Evolutionary conservation across 2,888 invertebrate species (phyloP).

Genomic region (Leptinotarsa haldemani): DNA sequence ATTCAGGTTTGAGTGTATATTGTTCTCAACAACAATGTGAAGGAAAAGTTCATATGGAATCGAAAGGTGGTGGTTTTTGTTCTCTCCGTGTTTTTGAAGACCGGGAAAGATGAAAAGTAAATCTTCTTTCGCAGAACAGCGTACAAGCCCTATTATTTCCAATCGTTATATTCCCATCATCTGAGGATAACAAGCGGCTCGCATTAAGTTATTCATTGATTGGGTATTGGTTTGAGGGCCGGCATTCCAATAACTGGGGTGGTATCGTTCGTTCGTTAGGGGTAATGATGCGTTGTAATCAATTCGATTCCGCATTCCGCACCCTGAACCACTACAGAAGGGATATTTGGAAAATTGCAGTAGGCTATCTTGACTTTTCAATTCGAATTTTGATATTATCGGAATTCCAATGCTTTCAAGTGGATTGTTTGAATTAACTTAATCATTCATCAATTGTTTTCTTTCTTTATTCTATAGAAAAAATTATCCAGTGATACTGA

Average conservation of each 20-base stretch:
- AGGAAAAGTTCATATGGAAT: constrained; percentile 5
- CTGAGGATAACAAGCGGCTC: not conserved
- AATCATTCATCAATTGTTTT: no score
- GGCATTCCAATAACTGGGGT: not conserved
- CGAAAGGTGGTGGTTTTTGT: not conserved
- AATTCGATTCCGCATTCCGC: constrained; percentile 2
- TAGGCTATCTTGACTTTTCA: no score
- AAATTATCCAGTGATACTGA: no score
- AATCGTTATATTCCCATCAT: constrained; percentile 14
- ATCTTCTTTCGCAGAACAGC: not conserved
- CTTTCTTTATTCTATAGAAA: no score
- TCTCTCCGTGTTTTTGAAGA: not conserved
- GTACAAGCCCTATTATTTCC: not conserved
- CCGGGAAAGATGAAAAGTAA: constrained; percentile 1
- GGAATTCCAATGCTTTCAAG: no score
- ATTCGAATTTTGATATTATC: no score
- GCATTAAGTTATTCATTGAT: constrained; percentile 13
- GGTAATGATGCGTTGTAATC: constrained; percentile 12
- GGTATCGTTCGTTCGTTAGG: not conserved
- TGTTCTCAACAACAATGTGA: constrained; percentile 3
- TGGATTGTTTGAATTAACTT: no score
- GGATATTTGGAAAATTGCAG: no score
- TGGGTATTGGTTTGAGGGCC: constrained; percentile 1
- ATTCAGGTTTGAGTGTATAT: constrained; percentile 5
- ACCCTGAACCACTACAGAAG: not conserved